phyloP scores from a whole-genome alignment of 2,113 vertebrate genomes.

The Psilopsiagon aymara region DNA sequence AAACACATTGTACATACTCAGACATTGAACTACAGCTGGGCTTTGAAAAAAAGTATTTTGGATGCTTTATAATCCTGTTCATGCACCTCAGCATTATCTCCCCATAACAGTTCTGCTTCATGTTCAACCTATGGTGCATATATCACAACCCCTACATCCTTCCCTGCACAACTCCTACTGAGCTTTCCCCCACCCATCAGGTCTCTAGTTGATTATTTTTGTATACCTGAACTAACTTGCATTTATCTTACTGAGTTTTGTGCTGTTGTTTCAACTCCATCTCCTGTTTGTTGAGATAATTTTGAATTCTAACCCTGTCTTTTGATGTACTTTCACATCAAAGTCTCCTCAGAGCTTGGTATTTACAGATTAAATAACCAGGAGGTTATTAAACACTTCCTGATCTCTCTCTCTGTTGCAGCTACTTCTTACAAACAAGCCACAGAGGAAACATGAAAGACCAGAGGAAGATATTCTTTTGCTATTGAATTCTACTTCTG shows the following conservation, averaged over 20 bases:
- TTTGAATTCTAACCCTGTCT: conserved; percentile 33
- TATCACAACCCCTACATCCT: not conserved
- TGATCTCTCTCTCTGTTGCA: conserved; percentile 33
- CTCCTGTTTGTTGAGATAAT: conserved; percentile 37
- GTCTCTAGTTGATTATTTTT: not conserved
- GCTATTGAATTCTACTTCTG: not conserved
- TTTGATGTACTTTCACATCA: conserved; percentile 60
- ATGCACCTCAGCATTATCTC: not conserved
- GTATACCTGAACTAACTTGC: not conserved
- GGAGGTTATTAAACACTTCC: conserved; percentile 51
- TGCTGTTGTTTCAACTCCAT: not conserved
- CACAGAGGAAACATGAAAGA: conserved; percentile 34
- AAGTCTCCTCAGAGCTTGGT: conserved; percentile 44
- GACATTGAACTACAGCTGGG: not conserved
- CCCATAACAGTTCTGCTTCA: not conserved
- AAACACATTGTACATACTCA: not conserved
- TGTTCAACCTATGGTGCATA: not conserved
- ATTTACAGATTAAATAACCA: conserved; percentile 59
- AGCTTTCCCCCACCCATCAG: not conserved
- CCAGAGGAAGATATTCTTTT: conserved; percentile 25
- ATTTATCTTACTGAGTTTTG: not conserved
- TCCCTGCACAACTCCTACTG: not conserved
- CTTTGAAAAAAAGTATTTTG: not conserved
- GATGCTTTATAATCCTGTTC: not conserved
- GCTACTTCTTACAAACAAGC: conserved; percentile 25